A percentile compares a stretch with the other conserved stretches of the same genome.
phyloP scores from a whole-genome alignment of 2,113 vertebrate genomes.

The Taxidea taxus region DNA sequence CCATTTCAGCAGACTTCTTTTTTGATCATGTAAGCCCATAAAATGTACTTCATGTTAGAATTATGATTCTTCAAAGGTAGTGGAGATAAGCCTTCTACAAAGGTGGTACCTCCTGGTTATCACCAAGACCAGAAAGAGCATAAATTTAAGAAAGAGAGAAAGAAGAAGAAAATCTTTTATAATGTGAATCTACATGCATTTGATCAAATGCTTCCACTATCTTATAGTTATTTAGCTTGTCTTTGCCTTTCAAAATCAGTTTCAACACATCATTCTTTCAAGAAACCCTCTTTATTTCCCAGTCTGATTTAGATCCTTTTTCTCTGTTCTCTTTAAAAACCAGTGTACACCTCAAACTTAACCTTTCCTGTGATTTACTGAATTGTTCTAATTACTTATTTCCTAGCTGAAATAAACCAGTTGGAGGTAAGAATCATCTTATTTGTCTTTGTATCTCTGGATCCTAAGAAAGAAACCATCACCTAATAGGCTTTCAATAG shows the following conservation, averaged over 20 bases:
- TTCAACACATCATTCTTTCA: not conserved
- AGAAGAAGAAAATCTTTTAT: not conserved
- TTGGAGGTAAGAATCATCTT: not conserved
- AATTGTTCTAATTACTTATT: not conserved
- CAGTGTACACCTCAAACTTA: not conserved
- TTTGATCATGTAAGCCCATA: slow-evolving; percentile 52
- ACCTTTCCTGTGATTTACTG: not conserved
- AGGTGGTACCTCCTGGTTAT: not conserved
- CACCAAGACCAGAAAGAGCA: not conserved
- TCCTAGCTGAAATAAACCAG: not conserved
- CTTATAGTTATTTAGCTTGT: not conserved
- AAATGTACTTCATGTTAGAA: slow-evolving; percentile 52
- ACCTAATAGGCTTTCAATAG: not conserved
- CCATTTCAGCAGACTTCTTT: slow-evolving; percentile 26
- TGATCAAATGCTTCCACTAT: not conserved
- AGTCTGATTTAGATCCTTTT: not conserved
- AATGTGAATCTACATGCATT: not conserved
- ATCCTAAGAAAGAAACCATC: not conserved
- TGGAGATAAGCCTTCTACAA: slow-evolving; percentile 33
- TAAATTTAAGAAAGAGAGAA: not conserved
- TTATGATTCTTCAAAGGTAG: slow-evolving; percentile 42
- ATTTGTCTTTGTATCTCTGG: not conserved
- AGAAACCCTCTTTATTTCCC: not conserved
- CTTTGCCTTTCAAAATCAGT: slow-evolving; percentile 19
- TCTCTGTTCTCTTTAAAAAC: not conserved